These are phyloP conservation scores for Siniperca chuatsi DNA, from an alignment of 2,113 vertebrate species.

Conservation along the genomic window DNA sequence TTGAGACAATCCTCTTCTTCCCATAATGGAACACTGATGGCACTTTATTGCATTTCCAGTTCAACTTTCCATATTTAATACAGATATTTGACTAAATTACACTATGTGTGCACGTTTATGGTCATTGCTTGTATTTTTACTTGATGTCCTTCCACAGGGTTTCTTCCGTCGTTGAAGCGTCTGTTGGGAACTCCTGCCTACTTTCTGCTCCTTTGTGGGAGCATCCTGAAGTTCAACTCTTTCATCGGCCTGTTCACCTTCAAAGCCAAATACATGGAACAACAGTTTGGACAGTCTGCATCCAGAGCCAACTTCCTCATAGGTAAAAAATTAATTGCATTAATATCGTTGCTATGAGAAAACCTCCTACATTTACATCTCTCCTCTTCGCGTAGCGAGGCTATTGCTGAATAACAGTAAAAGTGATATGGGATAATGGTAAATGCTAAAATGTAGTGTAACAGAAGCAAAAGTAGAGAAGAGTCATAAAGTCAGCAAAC, in stretches of 20 bases:
- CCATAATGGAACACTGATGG: not conserved
- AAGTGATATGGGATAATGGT: not conserved
- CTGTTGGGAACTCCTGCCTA: slow-evolving; percentile 88
- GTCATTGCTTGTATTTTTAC: not conserved
- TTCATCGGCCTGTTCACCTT: slow-evolving; percentile 89
- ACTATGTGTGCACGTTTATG: not conserved
- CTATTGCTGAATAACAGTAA: no score
- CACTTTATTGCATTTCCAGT: not conserved
- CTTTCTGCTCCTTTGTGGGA: slow-evolving; percentile 79
- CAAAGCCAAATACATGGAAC: slow-evolving; percentile 92
- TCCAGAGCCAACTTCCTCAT: slow-evolving; percentile 90
- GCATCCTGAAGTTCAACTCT: slow-evolving; percentile 84
- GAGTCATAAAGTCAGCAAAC: no score
- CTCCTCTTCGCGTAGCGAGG: not conserved
- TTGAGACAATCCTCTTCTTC: not conserved
- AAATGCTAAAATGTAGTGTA: not conserved
- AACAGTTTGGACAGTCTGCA: slow-evolving; percentile 91
- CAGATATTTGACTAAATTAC: not conserved
- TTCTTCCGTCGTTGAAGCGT: slow-evolving; percentile 87
- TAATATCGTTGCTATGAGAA: no score
- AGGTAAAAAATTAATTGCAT: slow-evolving; percentile 76
- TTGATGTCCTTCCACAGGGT: slow-evolving; percentile 82
- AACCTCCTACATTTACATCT: not conserved
- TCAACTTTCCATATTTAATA: not conserved
- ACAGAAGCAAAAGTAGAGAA: not conserved